Evolutionary conservation across 2,888 invertebrate genomes (phyloP).

Genomic region (Pelosia muscerda): DNA sequence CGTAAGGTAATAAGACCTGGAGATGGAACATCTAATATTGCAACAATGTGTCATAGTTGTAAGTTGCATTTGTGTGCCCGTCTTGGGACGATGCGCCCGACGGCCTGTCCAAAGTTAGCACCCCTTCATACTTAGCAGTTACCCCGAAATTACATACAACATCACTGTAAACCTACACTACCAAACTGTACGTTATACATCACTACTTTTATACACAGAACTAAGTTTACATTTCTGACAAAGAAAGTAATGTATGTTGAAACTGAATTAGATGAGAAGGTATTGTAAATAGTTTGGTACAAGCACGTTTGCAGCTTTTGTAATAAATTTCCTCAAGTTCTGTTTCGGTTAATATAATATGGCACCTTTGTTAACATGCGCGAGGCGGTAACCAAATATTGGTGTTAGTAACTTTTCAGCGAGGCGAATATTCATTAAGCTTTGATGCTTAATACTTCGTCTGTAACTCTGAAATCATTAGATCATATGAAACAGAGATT

Average conservation of each 20-base stretch:
- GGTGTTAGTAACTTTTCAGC: constrained; percentile 67
- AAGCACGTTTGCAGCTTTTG: constrained; percentile 61
- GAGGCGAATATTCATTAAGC: constrained; percentile 60
- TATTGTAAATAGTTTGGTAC: constrained; percentile 28
- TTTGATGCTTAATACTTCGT: constrained; percentile 42
- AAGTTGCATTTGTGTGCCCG: constrained; percentile 62
- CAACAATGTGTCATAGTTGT: constrained; percentile 61
- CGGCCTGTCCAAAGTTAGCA: constrained; percentile 71
- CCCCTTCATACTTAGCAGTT: constrained; percentile 67
- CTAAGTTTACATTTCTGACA: neutral
- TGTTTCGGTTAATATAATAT: constrained; percentile 76
- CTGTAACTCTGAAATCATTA: constrained; percentile 27
- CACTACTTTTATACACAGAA: constrained; percentile 1
- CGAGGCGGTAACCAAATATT: constrained; percentile 72
- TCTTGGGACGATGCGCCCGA: constrained; percentile 61
- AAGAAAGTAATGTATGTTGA: constrained; percentile 18
- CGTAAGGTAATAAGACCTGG: constrained; percentile 43
- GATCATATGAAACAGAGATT: constrained; percentile 26
- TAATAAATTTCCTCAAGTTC: constrained; percentile 74
- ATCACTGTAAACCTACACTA: constrained; percentile 21
- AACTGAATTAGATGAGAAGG: neutral
- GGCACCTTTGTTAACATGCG: constrained; percentile 75
- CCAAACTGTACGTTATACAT: constrained; percentile 17
- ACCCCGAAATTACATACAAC: constrained; percentile 31
- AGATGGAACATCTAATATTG: constrained; percentile 61